Conservation (phyloP, 1,140 invertebrate genomes). For the Saxidomus purpurata region DNA sequence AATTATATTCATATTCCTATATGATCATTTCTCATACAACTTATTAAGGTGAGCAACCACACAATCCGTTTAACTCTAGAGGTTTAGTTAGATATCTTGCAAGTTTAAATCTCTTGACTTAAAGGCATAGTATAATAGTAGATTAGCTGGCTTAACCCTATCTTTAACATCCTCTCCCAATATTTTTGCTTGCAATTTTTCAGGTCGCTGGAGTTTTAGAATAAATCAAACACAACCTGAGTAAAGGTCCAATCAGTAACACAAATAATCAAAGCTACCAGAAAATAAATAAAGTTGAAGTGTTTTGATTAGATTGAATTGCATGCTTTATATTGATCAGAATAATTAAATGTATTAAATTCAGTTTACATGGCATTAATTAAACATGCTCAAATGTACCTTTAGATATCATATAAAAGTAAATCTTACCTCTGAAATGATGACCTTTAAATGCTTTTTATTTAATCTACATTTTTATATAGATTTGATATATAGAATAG, state of each 20-base stretch:
- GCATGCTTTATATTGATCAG: background rate
- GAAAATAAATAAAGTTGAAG: background rate
- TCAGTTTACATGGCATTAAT: background rate
- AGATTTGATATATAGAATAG: too few relatives aligned
- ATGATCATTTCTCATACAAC: too few relatives aligned
- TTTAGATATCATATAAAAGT: too few relatives aligned
- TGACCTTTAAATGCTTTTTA: too few relatives aligned
- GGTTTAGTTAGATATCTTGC: too few relatives aligned
- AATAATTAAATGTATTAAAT: background rate
- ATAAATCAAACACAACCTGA: background rate
- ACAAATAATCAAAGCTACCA: background rate
- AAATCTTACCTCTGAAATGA: too few relatives aligned
- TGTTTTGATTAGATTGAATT: background rate
- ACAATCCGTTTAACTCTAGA: too few relatives aligned
- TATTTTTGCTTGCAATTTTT: background rate
- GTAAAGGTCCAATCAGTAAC: background rate
- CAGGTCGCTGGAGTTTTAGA: background rate
- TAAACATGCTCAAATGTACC: background rate
- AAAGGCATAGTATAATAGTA: too few relatives aligned
- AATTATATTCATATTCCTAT: too few relatives aligned
- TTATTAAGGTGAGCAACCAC: too few relatives aligned
- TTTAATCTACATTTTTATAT: too few relatives aligned
- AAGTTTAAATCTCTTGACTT: too few relatives aligned
- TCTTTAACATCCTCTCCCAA: background rate
- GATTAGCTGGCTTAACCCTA: background rate